phyloP scores from a whole-genome alignment of 2,888 invertebrate species.

The Plebejus argus region DNA sequence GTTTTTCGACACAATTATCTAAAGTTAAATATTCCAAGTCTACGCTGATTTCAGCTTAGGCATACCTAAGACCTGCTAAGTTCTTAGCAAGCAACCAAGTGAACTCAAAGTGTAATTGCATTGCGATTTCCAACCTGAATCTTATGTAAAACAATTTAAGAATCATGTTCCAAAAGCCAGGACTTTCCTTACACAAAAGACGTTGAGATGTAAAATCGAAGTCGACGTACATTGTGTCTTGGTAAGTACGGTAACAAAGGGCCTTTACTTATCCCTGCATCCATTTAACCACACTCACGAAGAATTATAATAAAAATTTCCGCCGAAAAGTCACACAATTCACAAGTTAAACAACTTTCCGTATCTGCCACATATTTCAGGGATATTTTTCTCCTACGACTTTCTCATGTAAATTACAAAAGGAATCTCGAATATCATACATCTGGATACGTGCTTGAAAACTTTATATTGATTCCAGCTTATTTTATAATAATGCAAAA shows the following conservation, averaged over 20 bases:
- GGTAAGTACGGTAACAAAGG: slow-evolving; percentile 19
- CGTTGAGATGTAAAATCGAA: slow-evolving; percentile 34
- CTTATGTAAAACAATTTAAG: neutral
- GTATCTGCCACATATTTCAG: slow-evolving; percentile 22
- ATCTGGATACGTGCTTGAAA: slow-evolving; percentile 6
- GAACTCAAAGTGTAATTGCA: neutral
- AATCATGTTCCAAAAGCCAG: neutral
- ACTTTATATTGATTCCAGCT: neutral
- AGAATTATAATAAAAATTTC: slow-evolving; percentile 19
- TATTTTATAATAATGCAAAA: slow-evolving; percentile 1
- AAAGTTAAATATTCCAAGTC: neutral
- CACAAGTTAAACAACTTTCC: slow-evolving; percentile 26
- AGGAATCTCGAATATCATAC: slow-evolving; percentile 17
- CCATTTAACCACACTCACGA: slow-evolving; percentile 17
- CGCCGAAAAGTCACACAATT: slow-evolving; percentile 23
- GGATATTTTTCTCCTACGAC: slow-evolving; percentile 11
- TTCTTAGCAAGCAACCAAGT: slow-evolving; percentile 4
- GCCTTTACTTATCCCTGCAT: slow-evolving; percentile 21
- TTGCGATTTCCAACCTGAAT: neutral
- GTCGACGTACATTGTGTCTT: slow-evolving; percentile 4
- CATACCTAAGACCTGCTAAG: neutral
- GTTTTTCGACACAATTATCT: neutral
- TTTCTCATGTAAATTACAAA: slow-evolving; percentile 17
- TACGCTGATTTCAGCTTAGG: neutral
- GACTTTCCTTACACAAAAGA: slow-evolving; percentile 31